These are phyloP conservation scores for Hippotragus niger DNA, from an alignment of 2,113 vertebrate genomes.

Conservation along the genomic window DNA sequence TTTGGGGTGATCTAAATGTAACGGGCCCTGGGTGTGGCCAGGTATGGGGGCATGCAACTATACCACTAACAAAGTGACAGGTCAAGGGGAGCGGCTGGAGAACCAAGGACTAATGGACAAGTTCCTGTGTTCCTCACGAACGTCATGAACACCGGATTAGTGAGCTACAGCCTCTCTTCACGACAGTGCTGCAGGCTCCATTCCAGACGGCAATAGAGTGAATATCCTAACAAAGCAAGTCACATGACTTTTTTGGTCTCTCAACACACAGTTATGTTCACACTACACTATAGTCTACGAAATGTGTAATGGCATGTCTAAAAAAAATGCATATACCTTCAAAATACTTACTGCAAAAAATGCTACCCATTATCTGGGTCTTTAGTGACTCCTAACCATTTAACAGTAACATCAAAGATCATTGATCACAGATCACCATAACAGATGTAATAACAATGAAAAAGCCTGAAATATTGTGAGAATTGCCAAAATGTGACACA, in stretches of 20 bases:
- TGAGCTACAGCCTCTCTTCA: too few relatives aligned
- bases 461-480: not conserved
- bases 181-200: not conserved
- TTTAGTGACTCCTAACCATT: not conserved
- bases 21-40: not conserved
- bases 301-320: not conserved
- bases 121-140: not conserved
- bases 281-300: not conserved
- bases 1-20: not conserved
- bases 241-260: not conserved
- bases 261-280: not conserved
- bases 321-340: not conserved
- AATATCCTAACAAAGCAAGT: not conserved
- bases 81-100: not conserved
- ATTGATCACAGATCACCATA: not conserved
- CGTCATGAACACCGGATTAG: not conserved
- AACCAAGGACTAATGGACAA: not conserved
- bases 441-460: not conserved
- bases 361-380: not conserved
- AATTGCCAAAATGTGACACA: not conserved
- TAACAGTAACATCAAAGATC: not conserved
- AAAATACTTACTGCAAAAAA: not conserved
- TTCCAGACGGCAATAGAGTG: not conserved
- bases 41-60: not conserved
- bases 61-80: not conserved